A percentile compares a stretch with the other conserved stretches of the same genome.
Evolutionary conservation across 2,113 vertebrate genomes (phyloP).

Genomic region (Caretta caretta): DNA sequence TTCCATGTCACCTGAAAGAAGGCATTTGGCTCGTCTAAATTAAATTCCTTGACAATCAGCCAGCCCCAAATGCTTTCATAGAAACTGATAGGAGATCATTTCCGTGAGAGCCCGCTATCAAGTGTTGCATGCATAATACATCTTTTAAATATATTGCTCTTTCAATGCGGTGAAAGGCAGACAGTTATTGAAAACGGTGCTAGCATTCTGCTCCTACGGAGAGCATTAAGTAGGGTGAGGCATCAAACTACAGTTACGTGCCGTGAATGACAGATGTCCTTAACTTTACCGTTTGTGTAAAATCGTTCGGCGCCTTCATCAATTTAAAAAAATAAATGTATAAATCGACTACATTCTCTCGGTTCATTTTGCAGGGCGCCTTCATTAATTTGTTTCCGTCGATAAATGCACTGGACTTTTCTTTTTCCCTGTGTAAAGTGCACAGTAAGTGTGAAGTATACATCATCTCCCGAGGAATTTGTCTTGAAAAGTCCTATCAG

Average conservation of each 20-base stretch:
- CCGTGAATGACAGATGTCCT: not conserved
- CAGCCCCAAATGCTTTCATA: slow-evolving; percentile 2
- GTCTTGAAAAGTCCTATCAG: slow-evolving; percentile 69
- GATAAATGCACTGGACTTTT: not conserved
- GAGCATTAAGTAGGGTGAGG: not conserved
- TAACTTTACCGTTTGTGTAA: not conserved
- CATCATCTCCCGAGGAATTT: slow-evolving; percentile 57
- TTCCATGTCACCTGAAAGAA: slow-evolving; percentile 24
- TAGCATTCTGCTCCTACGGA: slow-evolving; percentile 31
- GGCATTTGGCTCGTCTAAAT: slow-evolving; percentile 3
- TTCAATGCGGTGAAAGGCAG: slow-evolving; percentile 49
- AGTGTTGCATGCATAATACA: slow-evolving; percentile 3
- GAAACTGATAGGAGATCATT: slow-evolving; percentile 35
- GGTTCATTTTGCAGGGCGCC: not conserved
- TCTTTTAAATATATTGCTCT: slow-evolving; percentile 37
- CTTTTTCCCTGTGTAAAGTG: not conserved
- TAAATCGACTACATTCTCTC: not conserved
- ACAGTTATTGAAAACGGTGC: slow-evolving; percentile 49
- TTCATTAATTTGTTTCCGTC: not conserved
- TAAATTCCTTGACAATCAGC: slow-evolving; percentile 24
- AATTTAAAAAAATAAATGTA: not conserved
- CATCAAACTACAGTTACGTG: not conserved
- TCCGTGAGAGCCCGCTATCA: slow-evolving; percentile 15
- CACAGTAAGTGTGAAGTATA: slow-evolving; percentile 73
- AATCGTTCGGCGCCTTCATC: not conserved